Base-by-base conservation (phyloP, 1,140 invertebrate species). In the Tyrophagus putrescentiae region DNA sequence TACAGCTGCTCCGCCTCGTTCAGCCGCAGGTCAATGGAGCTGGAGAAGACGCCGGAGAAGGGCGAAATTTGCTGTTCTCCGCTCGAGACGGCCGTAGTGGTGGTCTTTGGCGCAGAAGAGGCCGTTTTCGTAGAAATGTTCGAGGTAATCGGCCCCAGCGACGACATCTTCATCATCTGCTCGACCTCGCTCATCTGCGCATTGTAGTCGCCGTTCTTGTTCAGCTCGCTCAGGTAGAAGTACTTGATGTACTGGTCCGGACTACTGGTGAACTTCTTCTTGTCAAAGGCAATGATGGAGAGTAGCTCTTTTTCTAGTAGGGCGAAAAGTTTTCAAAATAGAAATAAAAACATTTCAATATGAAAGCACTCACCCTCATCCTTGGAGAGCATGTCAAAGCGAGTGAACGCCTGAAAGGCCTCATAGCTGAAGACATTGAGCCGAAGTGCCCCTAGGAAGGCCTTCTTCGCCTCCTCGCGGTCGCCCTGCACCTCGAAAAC, bases 361-460 rank as follows among this genome's bases (percentile, higher is more conserved):
- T 25, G 16, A 5, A 61, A 48, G 34, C 64, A 61, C 60, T 33
- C 70, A 84, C 84, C 87, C 82, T 94, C 90, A 67, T 80, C 76
- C 45, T 85, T 79, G 48, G 86, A 84, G 0, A 96, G 74, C 82
- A 95, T 93, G 70, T 95, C 88, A 75, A 95, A 89, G 67, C 89
- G 84, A 3, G 90, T 80, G 21, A 97, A 73, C 31, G 86, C 53
- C 11, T 94, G 84, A 65, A 95, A 83, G 0, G 92, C 91, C 75
- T 96, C 90, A 69, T 84, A 90, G 69, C 89, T 94, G 69, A 87
- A 83, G 7, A 91, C 82, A 74, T 95, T 91, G 64, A 79, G 80
- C 60, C 81, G 77, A 25, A 96, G 73, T 1, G 92, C 87, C 68
- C 85, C 79, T 63, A 82, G 81, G 65, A 91, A 93, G 71, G 84